Evolutionary conservation across 1,140 invertebrate genomes (phyloP).

Genomic region (Solenopsis invicta): DNA sequence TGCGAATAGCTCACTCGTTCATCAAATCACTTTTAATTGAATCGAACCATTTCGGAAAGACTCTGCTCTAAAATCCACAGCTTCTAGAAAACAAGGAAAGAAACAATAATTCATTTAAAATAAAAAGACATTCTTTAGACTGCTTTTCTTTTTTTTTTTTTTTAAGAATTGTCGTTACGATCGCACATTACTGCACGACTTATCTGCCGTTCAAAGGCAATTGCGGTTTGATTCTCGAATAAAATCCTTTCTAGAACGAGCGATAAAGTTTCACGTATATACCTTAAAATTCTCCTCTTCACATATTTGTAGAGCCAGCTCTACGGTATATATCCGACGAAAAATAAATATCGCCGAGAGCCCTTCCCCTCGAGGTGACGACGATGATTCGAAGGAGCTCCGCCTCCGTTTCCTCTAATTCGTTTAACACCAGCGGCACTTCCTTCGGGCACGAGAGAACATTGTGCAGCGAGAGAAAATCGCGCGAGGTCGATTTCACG

Average conservation of each 20-base stretch:
- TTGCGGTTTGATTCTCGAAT: background rate
- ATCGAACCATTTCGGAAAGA: background rate
- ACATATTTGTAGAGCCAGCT: constrained; percentile 19
- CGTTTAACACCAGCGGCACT: background rate
- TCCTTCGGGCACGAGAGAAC: background rate
- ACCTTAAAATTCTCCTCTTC: constrained; percentile 1
- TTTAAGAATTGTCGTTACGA: background rate
- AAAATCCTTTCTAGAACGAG: background rate
- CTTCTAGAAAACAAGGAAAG: background rate
- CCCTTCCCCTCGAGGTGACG: background rate
- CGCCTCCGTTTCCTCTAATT: background rate
- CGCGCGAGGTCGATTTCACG: constrained; percentile 6
- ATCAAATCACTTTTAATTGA: background rate
- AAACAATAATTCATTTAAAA: background rate
- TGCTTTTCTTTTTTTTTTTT: background rate
- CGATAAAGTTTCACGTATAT: background rate
- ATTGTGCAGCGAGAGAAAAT: constrained; percentile 26
- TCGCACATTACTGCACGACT: background rate
- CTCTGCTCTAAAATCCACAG: background rate
- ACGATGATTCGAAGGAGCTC: background rate
- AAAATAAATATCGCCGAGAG: background rate
- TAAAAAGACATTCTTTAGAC: background rate
- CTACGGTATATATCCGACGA: background rate
- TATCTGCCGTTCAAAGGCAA: background rate
- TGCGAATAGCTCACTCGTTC: background rate